A percentile compares a stretch with the other conserved stretches of the same genome.
Evolutionary conservation across 2,888 invertebrate genomes (phyloP).

Genomic region (Chymomyza caudatula): DNA sequence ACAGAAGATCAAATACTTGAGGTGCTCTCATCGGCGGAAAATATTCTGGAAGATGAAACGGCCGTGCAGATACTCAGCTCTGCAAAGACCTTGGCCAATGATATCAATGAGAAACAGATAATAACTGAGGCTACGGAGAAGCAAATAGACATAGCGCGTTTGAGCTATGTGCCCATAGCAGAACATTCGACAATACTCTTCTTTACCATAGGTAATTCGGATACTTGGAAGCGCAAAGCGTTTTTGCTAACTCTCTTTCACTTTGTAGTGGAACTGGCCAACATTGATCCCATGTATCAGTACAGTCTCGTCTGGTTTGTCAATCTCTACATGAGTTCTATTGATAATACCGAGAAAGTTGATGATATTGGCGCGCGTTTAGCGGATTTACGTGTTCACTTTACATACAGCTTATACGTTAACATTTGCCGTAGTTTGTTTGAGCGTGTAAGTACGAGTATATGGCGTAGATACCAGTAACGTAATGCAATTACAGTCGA

Average conservation of each 20-base stretch:
- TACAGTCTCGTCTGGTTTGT: conserved; percentile 97
- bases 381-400: conserved; percentile 86
- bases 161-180: conserved; percentile 94
- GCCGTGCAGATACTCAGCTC: conserved; percentile 93
- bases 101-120: conserved; percentile 93
- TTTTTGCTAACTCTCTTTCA: conserved; percentile 10
- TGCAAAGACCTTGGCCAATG: conserved; percentile 92
- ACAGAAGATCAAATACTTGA: conserved; percentile 94
- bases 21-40: conserved; percentile 85
- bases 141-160: conserved; percentile 90
- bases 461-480: background rate
- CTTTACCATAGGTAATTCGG: conserved; percentile 92
- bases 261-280: conserved; percentile 86
- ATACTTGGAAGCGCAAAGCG: no score
- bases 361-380: conserved; percentile 88
- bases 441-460: conserved; percentile 84
- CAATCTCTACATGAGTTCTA: conserved; percentile 89
- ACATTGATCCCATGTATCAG: conserved; percentile 98
- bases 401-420: conserved; percentile 92
- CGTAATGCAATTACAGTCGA: background rate
- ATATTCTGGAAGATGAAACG: conserved; percentile 93
- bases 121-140: conserved; percentile 93
- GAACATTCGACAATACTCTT: conserved; percentile 93
- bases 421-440: conserved; percentile 96
- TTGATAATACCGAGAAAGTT: conserved; percentile 91